Conservation (phyloP, 2,888 invertebrate genomes). For the Eupithecia abbreviata region DNA sequence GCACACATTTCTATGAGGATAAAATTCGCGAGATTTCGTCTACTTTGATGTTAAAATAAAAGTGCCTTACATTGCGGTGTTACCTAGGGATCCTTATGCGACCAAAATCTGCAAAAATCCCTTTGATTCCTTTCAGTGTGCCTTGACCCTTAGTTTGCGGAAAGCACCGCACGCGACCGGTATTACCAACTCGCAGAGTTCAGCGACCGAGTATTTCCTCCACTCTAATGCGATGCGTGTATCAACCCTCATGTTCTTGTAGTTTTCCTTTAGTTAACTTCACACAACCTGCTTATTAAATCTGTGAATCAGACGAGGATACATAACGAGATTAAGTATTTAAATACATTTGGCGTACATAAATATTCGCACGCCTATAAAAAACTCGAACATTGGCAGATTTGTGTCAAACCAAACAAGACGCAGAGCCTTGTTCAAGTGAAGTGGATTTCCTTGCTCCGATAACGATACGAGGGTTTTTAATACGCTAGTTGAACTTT, state of each 20-base stretch:
- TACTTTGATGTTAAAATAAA: not conserved
- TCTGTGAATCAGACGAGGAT: not conserved
- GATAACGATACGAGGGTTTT: not conserved
- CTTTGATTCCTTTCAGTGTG: not conserved
- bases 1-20: not conserved
- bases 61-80: not conserved
- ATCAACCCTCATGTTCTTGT: conserved; percentile 5
- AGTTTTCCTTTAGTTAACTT: conserved; percentile 1
- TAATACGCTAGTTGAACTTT: not conserved
- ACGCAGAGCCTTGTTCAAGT: not conserved
- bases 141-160: not conserved
- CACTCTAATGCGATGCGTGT: conserved; percentile 13
- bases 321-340: not conserved
- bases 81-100: not conserved
- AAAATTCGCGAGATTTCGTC: not conserved
- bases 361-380: not conserved
- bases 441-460: not conserved
- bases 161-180: conserved; percentile 15
- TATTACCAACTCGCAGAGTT: conserved; percentile 17
- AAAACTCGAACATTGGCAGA: not conserved
- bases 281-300: not conserved
- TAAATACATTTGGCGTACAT: not conserved
- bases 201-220: conserved; percentile 14
- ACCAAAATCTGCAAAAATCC: not conserved
- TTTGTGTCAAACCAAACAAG: not conserved